phyloP scores from a whole-genome alignment of 2,113 vertebrate species.

The Limnothrissa miodon region DNA sequence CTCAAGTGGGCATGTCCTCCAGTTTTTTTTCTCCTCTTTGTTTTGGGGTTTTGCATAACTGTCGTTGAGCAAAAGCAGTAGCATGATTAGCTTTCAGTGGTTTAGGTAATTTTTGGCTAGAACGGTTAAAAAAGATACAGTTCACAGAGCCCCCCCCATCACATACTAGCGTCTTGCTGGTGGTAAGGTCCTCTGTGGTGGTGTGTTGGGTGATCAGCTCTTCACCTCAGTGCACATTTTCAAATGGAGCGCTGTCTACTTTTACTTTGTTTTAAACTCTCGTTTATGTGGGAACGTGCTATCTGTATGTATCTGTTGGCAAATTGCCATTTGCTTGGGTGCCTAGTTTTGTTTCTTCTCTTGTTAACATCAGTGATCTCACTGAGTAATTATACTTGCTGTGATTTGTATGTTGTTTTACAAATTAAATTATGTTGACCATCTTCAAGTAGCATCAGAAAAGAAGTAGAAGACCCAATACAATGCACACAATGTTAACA shows the following conservation, averaged over 20 bases:
- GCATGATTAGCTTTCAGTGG: slow-evolving; percentile 12
- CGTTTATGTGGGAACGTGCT: slow-evolving; percentile 39
- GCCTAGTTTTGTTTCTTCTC: not conserved
- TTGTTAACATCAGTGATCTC: slow-evolving; percentile 38
- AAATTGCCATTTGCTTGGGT: slow-evolving; percentile 33
- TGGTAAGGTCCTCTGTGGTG: not conserved
- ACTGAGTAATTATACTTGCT: slow-evolving; percentile 23
- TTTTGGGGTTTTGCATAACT: slow-evolving; percentile 10
- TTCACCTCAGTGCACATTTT: slow-evolving; percentile 20
- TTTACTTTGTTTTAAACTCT: slow-evolving; percentile 29
- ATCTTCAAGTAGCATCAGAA: slow-evolving; percentile 19
- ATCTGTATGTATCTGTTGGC: slow-evolving; percentile 36
- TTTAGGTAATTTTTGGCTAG: slow-evolving; percentile 18
- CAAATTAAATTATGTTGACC: slow-evolving; percentile 32
- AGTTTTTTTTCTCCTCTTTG: not conserved
- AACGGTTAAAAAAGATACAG: slow-evolving; percentile 11
- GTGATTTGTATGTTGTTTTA: slow-evolving; percentile 32
- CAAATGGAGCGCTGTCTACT: slow-evolving; percentile 26
- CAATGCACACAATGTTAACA: slow-evolving; percentile 12
- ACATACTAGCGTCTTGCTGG: slow-evolving; percentile 18
- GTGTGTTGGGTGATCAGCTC: not conserved
- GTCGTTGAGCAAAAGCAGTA: not conserved
- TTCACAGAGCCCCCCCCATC: not conserved
- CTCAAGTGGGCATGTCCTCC: not conserved
- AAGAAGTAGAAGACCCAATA: slow-evolving; percentile 8